Conservation (phyloP, 2,888 invertebrate species). For the Hydroisotoma schaefferi region DNA sequence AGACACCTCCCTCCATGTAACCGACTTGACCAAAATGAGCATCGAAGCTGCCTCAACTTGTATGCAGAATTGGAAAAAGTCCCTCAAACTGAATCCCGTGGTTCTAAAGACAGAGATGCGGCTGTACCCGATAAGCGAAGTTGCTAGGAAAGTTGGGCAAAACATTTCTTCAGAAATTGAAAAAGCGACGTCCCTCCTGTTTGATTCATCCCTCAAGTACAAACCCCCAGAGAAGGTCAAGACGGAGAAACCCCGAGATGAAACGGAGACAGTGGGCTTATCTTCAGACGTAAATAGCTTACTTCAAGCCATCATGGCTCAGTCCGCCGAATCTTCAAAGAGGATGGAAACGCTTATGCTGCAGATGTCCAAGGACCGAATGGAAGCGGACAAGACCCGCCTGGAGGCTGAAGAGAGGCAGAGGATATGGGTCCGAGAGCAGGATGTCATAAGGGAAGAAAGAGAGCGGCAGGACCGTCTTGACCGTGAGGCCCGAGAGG, state of each 20-base stretch:
- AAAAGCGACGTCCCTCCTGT: constrained; percentile 15
- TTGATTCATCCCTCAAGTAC: constrained; percentile 21
- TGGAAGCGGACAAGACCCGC: neutral
- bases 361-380: neutral
- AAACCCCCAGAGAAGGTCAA: neutral
- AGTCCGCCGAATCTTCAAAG: neutral
- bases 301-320: constrained; percentile 6
- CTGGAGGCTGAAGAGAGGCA: neutral
- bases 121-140: constrained; percentile 26
- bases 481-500: neutral
- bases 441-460: neutral
- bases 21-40: constrained; percentile 19
- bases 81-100: constrained; percentile 17
- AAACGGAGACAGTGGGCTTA: neutral
- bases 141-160: constrained; percentile 23
- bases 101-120: constrained; percentile 21
- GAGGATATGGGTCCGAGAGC: neutral
- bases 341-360: constrained; percentile 11
- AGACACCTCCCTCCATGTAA: constrained; percentile 18
- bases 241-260: neutral
- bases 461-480: neutral
- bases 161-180: constrained; percentile 22
- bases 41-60: constrained; percentile 15
- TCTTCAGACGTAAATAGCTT: neutral
- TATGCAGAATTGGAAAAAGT: constrained; percentile 32